A percentile compares a stretch with the other conserved stretches of the same genome.
Evolutionary conservation across 2,113 vertebrate species (phyloP).

Genomic region (Piprites chloris): DNA sequence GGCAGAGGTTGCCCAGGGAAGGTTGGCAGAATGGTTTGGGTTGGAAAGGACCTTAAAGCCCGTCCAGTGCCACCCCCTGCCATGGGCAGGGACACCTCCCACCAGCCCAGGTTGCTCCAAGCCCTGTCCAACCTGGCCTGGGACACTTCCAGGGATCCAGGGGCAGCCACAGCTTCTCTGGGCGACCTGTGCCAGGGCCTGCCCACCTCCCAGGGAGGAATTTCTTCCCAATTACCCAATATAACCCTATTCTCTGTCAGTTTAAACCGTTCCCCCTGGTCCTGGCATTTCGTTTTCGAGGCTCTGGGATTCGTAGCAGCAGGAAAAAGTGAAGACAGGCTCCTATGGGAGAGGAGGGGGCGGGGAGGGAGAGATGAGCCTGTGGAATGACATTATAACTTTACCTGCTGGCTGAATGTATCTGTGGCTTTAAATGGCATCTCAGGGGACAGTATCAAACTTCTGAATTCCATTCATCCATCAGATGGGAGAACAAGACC

Average conservation of each 20-base stretch:
- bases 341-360: not conserved
- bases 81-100: not conserved
- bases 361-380: constrained; percentile 49
- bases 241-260: not conserved
- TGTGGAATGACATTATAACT: constrained; percentile 43
- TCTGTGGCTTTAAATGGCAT: constrained; percentile 81
- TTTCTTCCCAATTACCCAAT: not conserved
- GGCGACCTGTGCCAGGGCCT: not conserved
- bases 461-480: constrained; percentile 85
- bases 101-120: not conserved
- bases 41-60: not conserved
- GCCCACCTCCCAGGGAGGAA: not conserved
- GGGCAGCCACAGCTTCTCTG: not conserved
- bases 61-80: not conserved
- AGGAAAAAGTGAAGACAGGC: not conserved
- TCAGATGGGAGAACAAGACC: constrained; percentile 88
- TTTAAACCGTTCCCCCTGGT: not conserved
- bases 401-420: constrained; percentile 59
- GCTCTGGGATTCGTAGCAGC: not conserved
- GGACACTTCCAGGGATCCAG: not conserved
- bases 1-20: not conserved
- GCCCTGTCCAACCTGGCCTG: not conserved
- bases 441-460: constrained; percentile 88
- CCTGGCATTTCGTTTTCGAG: not conserved
- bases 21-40: not conserved